Evolutionary conservation across 2,113 vertebrate genomes (phyloP), one percentile per base, ranked within the genome.

Genomic region (Dipodomys spectabilis): DNA sequence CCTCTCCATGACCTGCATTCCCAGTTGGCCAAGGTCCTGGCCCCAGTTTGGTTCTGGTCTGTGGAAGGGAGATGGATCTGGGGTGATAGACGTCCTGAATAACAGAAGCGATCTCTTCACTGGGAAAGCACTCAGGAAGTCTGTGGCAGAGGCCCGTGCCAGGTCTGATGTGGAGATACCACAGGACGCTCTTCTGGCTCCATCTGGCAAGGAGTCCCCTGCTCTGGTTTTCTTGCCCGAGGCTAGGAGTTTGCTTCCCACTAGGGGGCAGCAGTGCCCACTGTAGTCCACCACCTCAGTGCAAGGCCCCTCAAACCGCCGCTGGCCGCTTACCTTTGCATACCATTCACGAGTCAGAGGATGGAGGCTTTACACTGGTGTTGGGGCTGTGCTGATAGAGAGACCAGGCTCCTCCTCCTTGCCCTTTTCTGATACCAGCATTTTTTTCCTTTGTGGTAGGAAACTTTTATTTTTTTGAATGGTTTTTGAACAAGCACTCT

Each of bases 261-360:
- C 49, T 7, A 82, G 91, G 86, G 86, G 94, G 78, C 93, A 82
- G 94, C 93, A 74, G 81, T 30, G 32, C 20, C 39, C 19, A 7
- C 53, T 8, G 45, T 30, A 67, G 30, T 9, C 22, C 15, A 15
- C n/a, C 45, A 15, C 9, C 22, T 69, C 67, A 69, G 2, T 49
- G 19, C 27, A 85, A 72, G 25, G 16, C 25, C n/a, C 22, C 64
- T 57, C 28, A 64, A 44, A 11, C 1, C 22, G 20, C 39, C 18
- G 18, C 27, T 25, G 12, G 32, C 49, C 28, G 23, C 25, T 62
- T 35, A 5, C 27, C 73, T 74, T 74, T 6, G 19, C 69, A 44
- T 28, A 44, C 84, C 10, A 20, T 5, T 22, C 28, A 62, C 32
- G 62, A 62, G 20, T 18, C 32, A 30, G 78, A 71, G 1, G 53